Evolutionary conservation across 2,797 vertebrate genomes (phyloP), one percentile per base, ranked within the genome.

Genomic region (Paguma larvata): DNA sequence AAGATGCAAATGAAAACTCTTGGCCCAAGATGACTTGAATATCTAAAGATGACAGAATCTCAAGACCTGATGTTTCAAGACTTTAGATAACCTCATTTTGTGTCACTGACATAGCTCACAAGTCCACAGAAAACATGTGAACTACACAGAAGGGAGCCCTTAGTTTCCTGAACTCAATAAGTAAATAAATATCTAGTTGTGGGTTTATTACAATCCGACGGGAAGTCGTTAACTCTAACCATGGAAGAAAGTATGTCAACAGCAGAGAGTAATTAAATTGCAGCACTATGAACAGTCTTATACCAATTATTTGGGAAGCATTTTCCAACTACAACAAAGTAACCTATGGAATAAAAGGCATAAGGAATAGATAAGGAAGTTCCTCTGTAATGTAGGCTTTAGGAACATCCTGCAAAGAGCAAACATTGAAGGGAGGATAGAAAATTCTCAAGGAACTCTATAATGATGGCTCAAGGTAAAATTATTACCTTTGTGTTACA

Each of bases 181-280:
- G 51, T 11, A 89, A 91, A 82, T 51, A 62, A 62, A 94, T 4
- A 75, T 59, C 6, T 16, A 44, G 78, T 32, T 34, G 38, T 44
- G n/a, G 9, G 32, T 79, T 93, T 72, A 80, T 93, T 72, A 79
- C 4, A 88, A 67, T 41, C 56, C 51, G 82, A 89, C 10, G 77
- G 59, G 21, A 88, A 91, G 72, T 70, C 34, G 77, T 91, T 80
- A 82, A 23, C 44, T 79, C 38, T 41, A 63, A 88, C 11, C 82
- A 67, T 56, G 30, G 56, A 85, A 82, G 73, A 85, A 34, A 78
- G 23, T 34, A 89, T 91, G 34, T 48, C 15, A 41, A 25, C 44
- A 91, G 53, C 51, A 44, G 21, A 70, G 27, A 75, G 67, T 75
- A 89, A 85, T 91, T 85, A 68, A 46, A 95, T 77, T 94, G 16